A percentile compares a stretch with the other conserved stretches of the same genome.
phyloP scores from a whole-genome alignment of 2,888 invertebrate species.

The Thumatha senex region DNA sequence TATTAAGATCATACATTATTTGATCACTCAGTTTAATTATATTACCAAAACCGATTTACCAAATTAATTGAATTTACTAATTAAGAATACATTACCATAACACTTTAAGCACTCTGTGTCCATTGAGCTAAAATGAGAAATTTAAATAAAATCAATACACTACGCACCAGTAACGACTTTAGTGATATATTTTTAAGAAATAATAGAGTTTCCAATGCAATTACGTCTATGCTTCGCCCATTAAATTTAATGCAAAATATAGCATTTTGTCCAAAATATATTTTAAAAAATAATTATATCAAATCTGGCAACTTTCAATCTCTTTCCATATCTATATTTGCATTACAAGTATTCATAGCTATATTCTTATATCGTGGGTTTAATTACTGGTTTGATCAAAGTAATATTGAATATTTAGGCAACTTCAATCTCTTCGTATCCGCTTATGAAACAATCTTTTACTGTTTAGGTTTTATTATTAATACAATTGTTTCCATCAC shows the following conservation, averaged over 20 bases:
- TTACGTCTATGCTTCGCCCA: constrained; percentile 8
- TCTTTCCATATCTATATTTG: not conserved
- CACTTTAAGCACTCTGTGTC: not conserved
- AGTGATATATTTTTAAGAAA: not conserved
- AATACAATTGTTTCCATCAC: not conserved
- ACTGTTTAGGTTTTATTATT: not conserved
- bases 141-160: not conserved
- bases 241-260: constrained; percentile 7
- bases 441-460: not conserved
- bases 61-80: not conserved
- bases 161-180: not conserved
- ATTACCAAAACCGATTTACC: not conserved
- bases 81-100: not conserved
- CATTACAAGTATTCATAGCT: not conserved
- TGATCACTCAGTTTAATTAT: too few relatives aligned
- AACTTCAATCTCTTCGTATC: not conserved
- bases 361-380: not conserved
- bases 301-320: not conserved
- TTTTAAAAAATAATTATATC: constrained; percentile 4
- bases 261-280: constrained; percentile 4
- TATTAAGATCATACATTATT: too few relatives aligned
- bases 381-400: not conserved
- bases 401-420: not conserved
- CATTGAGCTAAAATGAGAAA: not conserved
- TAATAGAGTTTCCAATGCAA: not conserved